Base-by-base conservation (phyloP, 2,797 vertebrate species). In the Alca torda region DNA sequence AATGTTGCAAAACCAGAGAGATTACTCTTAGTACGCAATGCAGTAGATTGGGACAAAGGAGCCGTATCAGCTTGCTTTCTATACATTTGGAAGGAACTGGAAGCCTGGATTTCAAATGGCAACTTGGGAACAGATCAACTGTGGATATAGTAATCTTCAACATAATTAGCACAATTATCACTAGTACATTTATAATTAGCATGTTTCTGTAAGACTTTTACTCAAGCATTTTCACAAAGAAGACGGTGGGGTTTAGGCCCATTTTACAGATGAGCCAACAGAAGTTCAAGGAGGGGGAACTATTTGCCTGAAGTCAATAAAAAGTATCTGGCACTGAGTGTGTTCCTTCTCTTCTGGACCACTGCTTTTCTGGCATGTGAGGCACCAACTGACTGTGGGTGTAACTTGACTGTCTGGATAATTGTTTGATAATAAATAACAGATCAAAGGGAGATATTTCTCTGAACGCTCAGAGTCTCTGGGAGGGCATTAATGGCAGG, bases 371-470 rank as follows among this genome's bases (percentile, higher is more conserved):
- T 73, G 70, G 94, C 84, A 84, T 69, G 63, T 65, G 59, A 84
- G 30, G 80, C 72, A n/a, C 17, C 79, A 77, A 56, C 33, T 16
- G 37, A 30, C 48, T 51, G 67, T 59, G 67, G 75, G 77, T 59
- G 65, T 65, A 59, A 56, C 74, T 14, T 41, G 73, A 78, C 90
- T 95, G 86, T 75, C 89, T 95, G 84, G 81, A 41, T 94, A 93
- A 96, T 78, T 95, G 89, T 95, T 96, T 95, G 92, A 87, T 94
- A 93, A 95, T 89, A 96, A 96, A 95, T 89, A 96, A 61, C 54
- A 93, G 87, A 95, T 96, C 92, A 96, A 96, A 95, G 84, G 16
- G 8, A 95, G 90, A 94, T 75, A 92, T 33, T 95, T 75, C 54
- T 92, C 56, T 78, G 90, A 65, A 65, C 92, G 73, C 76, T 78